These are phyloP conservation scores for Oryctolagus cuniculus DNA, from an alignment of 2,113 vertebrate species.

Conservation along the genomic window mOryCun1.1 NC_091442.1:20548001-20548500, in stretches of 20 bases:
- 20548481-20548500: background rate
- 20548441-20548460: constrained; percentile 42
- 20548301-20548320: no score
- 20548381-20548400: background rate
- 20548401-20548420: background rate
- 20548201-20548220: background rate
- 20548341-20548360: no score
- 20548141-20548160: fast-evolving
- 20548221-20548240: background rate
- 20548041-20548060: background rate
- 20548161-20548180: background rate
- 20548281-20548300: background rate
- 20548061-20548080: background rate
- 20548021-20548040: fast-evolving
- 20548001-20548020: background rate
- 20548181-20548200: background rate
- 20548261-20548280: background rate
- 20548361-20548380: background rate
- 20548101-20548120: no score
- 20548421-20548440: background rate
- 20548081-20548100: background rate
- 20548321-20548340: no score
- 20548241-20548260: background rate
- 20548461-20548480: background rate
- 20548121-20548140: background rate